These are phyloP conservation scores for Meriones unguiculatus DNA, from an alignment of 2,113 vertebrate genomes.

Conservation along the genomic window DNA sequence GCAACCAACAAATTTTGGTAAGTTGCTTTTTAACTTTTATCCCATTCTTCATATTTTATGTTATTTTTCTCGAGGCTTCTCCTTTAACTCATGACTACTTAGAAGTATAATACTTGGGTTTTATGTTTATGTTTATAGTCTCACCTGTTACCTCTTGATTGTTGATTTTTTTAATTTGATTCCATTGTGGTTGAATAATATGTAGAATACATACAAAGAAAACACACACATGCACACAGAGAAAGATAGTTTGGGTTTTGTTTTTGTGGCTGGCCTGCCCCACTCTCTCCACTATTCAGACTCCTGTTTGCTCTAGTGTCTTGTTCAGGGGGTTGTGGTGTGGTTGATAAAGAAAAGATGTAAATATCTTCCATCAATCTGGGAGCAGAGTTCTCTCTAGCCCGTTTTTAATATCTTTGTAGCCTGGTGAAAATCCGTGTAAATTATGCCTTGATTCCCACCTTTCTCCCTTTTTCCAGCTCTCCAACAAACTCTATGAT, in stretches of 20 bases:
- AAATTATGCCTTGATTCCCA: neutral
- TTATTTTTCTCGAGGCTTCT: neutral
- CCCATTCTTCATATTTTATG: neutral
- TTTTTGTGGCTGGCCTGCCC: neutral
- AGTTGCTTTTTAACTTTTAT: neutral
- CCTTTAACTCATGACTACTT: neutral
- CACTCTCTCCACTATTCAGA: neutral
- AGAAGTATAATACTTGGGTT: neutral
- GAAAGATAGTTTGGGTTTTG: neutral
- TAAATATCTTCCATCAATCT: neutral
- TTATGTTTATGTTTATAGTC: neutral
- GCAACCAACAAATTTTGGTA: neutral
- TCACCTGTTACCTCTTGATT: neutral
- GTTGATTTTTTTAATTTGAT: neutral
- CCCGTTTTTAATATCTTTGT: neutral
- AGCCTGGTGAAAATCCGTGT: neutral
- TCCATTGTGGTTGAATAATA: neutral
- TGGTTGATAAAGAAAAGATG: rapidly evolving
- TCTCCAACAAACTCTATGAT: neutral
- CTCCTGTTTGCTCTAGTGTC: neutral
- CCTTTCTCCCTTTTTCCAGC: neutral
- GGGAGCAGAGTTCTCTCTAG: neutral
- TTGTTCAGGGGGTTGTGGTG: neutral
- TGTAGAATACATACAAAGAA: neutral
- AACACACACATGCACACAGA: neutral